Conservation (phyloP, 2,888 invertebrate species). For the Troglohyphantes excavatus region DNA sequence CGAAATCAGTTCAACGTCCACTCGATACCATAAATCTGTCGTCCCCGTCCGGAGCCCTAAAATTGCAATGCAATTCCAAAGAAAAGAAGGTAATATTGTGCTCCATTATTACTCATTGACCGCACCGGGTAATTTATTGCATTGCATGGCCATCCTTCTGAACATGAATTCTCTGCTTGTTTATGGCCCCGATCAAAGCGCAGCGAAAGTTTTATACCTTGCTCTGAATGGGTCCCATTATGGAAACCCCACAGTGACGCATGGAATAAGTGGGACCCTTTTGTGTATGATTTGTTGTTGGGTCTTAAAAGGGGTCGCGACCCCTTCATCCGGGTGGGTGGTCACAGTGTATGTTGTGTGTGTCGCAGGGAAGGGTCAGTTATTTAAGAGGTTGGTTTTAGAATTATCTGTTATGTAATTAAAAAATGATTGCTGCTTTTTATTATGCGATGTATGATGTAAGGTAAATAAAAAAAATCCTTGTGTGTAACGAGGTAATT, state of each 20-base stretch:
- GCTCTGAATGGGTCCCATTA: conserved; percentile 9
- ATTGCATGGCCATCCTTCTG: neutral
- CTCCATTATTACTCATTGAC: conserved; percentile 19
- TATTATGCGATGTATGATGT: no score
- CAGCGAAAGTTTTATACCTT: neutral
- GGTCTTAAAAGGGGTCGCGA: conserved; percentile 26
- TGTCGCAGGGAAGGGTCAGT: neutral
- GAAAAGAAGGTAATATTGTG: neutral
- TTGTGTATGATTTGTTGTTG: conserved; percentile 43
- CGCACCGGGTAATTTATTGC: conserved; percentile 22
- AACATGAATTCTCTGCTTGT: conserved; percentile 15
- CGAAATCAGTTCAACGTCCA: neutral
- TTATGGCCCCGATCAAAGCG: conserved; percentile 22
- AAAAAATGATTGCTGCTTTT: neutral
- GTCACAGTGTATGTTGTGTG: neutral
- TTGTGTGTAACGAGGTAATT: no score
- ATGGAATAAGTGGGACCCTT: neutral
- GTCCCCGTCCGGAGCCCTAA: neutral
- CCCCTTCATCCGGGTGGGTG: conserved; percentile 40
- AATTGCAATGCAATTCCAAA: neutral
- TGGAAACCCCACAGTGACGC: conserved; percentile 1
- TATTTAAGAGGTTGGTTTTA: neutral
- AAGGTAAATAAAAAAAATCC: no score
- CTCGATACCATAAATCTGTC: conserved; percentile 12
- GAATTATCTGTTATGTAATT: neutral